Percentiles rank a stretch among this genome's conserved stretches.
These are phyloP conservation scores for Pristionchus fissidentatus DNA, from an alignment of 2,888 invertebrate genomes.

Conservation along the genomic window DNA sequence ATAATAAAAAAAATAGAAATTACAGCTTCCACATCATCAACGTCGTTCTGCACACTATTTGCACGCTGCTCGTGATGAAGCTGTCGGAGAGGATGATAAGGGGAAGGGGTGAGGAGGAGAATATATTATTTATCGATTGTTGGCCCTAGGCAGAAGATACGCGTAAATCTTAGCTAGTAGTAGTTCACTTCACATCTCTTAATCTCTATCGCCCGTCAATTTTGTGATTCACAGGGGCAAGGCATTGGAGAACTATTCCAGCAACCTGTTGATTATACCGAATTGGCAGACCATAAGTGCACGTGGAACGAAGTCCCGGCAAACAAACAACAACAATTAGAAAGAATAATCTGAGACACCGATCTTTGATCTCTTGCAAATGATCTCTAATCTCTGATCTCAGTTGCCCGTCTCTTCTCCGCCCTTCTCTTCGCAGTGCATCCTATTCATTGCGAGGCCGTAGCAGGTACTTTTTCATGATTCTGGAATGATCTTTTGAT, in stretches of 20 bases:
- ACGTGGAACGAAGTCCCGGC: no score
- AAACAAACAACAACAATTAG: no score
- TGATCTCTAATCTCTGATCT: slow-evolving; percentile 22
- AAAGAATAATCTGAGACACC: neutral
- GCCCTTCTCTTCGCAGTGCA: slow-evolving; percentile 93
- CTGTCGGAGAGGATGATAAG: slow-evolving; percentile 80
- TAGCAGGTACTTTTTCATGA: no score
- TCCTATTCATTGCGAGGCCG: slow-evolving; percentile 94
- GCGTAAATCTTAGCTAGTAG: no score
- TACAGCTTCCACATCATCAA: slow-evolving; percentile 88
- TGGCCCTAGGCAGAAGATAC: neutral
- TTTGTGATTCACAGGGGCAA: neutral
- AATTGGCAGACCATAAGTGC: no score
- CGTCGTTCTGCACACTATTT: slow-evolving; percentile 88
- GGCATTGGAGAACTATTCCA: no score
- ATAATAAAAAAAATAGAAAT: neutral
- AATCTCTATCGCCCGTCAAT: neutral
- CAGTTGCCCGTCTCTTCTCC: slow-evolving; percentile 83
- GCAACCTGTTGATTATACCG: no score
- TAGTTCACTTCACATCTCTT: no score
- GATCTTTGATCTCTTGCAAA: neutral
- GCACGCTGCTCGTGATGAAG: slow-evolving; percentile 87
- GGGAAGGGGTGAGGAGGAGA: slow-evolving; percentile 6
- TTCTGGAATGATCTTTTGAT: no score
- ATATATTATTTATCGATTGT: slow-evolving; percentile 79